These are phyloP conservation scores for Pharmacophagus antenor DNA, from an alignment of 2,888 invertebrate species.

Conservation along the genomic window DNA sequence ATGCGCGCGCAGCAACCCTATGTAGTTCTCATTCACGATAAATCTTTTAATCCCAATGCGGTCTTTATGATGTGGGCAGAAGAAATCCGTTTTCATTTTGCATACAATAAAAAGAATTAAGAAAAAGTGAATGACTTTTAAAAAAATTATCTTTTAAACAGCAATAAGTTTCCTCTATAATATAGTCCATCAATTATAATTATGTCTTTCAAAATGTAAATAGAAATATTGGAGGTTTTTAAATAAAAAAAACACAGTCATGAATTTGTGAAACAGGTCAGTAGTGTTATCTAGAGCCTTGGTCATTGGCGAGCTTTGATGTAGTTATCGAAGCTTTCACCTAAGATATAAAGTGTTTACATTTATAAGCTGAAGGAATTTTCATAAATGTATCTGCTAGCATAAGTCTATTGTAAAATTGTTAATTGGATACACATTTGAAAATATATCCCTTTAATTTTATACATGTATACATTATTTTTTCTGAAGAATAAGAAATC, in stretches of 20 bases:
- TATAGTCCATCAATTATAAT: not conserved
- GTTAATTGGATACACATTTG: no score
- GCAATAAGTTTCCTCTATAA: not conserved
- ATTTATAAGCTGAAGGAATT: no score
- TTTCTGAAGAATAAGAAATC: no score
- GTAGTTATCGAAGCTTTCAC: no score
- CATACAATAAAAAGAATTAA: not conserved
- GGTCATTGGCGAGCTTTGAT: not conserved
- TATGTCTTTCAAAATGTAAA: not conserved
- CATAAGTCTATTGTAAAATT: no score
- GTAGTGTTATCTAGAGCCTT: not conserved
- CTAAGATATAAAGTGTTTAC: no score
- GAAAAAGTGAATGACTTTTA: not conserved
- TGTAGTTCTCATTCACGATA: not conserved
- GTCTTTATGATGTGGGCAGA: not conserved
- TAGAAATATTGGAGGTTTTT: not conserved
- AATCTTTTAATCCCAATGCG: not conserved
- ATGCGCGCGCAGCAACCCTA: not conserved
- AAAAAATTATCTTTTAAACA: not conserved
- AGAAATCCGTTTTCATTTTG: not conserved
- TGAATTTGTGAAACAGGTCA: no score
- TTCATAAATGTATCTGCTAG: no score
- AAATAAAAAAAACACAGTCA: no score
- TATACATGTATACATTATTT: no score
- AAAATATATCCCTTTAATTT: no score